phyloP scores from a whole-genome alignment of 2,888 invertebrate species.

The Calephelis perditalis region DNA sequence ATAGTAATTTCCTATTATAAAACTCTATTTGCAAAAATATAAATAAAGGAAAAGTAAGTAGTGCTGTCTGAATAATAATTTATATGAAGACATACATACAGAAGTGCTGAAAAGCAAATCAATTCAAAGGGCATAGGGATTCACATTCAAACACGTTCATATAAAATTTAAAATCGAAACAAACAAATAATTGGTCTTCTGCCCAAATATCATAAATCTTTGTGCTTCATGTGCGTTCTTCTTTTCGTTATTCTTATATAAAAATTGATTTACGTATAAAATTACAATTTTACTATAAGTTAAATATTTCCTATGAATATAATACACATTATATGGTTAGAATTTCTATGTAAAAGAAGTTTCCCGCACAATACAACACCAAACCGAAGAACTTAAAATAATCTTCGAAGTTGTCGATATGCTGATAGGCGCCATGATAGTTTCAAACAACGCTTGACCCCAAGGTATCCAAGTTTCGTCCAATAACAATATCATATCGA shows the following conservation, averaged over 20 bases:
- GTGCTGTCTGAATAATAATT: too few relatives aligned
- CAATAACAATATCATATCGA: conserved; percentile 22
- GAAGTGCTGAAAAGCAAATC: too few relatives aligned
- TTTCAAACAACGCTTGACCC: conserved; percentile 35
- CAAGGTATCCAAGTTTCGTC: conserved; percentile 43
- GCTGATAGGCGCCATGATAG: conserved; percentile 42
- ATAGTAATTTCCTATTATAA: too few relatives aligned
- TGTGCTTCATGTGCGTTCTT: conserved; percentile 33
- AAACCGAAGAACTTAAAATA: conserved; percentile 57
- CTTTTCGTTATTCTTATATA: conserved; percentile 28
- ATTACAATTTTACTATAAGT: conserved; percentile 26
- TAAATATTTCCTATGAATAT: conserved; percentile 17
- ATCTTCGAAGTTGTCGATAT: conserved; percentile 57
- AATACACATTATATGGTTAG: conserved; percentile 17
- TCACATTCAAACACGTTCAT: neutral
- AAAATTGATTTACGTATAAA: conserved; percentile 33
- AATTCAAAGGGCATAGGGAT: too few relatives aligned
- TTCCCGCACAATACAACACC: conserved; percentile 57
- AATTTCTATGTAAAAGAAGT: conserved; percentile 22
- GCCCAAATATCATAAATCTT: conserved; percentile 20
- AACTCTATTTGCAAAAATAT: too few relatives aligned
- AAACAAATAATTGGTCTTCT: conserved; percentile 8
- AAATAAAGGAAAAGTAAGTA: too few relatives aligned
- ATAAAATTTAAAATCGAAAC: conserved; percentile 6
- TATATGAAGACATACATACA: too few relatives aligned